phyloP scores from a whole-genome alignment of 2,888 invertebrate genomes.

The Trichopoda pennipes region DNA sequence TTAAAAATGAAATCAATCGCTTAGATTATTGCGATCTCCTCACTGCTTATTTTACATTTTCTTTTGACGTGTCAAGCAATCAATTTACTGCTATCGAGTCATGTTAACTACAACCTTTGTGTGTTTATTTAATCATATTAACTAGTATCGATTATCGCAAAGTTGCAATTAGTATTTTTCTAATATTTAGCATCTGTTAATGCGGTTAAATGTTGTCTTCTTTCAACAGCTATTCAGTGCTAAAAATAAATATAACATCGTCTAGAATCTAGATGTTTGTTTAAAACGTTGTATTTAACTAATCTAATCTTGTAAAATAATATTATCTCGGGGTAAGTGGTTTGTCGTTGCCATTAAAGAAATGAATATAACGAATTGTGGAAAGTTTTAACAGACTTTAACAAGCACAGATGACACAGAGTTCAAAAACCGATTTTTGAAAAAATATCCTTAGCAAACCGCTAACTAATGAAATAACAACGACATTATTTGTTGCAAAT shows the following conservation, averaged over 20 bases:
- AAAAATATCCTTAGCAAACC: too few species aligned
- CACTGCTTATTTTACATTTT: neutral
- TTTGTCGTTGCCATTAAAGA: too few species aligned
- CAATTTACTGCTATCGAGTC: constrained; percentile 9
- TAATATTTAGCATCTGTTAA: constrained; percentile 16
- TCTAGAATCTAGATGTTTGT: constrained; percentile 35
- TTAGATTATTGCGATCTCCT: too few species aligned
- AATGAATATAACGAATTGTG: too few species aligned
- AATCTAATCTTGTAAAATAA: too few species aligned
- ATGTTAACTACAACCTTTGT: constrained; percentile 16
- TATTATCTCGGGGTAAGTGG: too few species aligned
- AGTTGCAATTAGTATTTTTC: constrained; percentile 14
- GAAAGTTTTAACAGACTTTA: too few species aligned
- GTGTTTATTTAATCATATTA: constrained; percentile 14
- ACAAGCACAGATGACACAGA: too few species aligned
- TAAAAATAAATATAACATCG: constrained; percentile 37
- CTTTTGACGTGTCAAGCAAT: neutral
- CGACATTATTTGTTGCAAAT: too few species aligned
- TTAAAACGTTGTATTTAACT: neutral
- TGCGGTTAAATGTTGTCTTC: constrained; percentile 34
- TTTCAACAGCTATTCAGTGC: neutral
- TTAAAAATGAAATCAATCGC: too few species aligned
- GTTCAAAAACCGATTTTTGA: too few species aligned
- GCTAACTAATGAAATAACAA: too few species aligned
- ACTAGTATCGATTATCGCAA: constrained; percentile 30